These are phyloP conservation scores for Falcaria lacertinaria DNA, from an alignment of 2,888 invertebrate species.

Conservation along the genomic window DNA sequence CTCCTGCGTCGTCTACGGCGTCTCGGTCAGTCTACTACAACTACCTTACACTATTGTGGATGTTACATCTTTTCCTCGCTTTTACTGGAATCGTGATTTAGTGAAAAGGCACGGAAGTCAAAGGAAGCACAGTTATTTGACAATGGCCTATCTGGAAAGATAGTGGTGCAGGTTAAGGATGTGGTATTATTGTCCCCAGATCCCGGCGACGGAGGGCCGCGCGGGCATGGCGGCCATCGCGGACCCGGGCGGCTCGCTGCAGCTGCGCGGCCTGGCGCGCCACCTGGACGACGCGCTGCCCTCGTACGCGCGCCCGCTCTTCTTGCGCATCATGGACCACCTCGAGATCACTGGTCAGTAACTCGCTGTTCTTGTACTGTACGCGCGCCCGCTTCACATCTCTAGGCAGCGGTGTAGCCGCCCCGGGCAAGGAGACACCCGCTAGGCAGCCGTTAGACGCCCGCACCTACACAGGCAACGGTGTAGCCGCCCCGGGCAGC, in stretches of 20 bases:
- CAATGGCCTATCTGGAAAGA: no score
- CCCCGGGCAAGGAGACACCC: no score
- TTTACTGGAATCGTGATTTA: no score
- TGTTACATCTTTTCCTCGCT: neutral
- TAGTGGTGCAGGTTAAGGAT: no score
- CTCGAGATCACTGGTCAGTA: conserved; percentile 86
- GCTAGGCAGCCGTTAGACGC: no score
- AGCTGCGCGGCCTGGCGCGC: conserved; percentile 80
- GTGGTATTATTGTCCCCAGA: conserved; percentile 55
- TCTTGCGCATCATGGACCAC: conserved; percentile 87
- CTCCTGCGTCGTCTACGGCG: conserved; percentile 94
- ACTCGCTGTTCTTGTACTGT: no score
- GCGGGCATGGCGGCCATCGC: conserved; percentile 97
- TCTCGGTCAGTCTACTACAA: conserved; percentile 82
- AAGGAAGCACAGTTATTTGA: no score
- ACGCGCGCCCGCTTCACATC: no score
- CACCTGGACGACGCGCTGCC: conserved; percentile 87
- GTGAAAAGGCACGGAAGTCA: no score
- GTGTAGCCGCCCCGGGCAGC: no score
- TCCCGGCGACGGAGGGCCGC: conserved; percentile 89
- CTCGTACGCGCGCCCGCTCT: conserved; percentile 92
- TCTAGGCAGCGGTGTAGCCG: no score
- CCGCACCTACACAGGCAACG: no score
- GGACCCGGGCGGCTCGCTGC: conserved; percentile 81
- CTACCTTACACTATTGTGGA: neutral